Base-by-base conservation (phyloP, 2,888 invertebrate genomes). In the Himalopsyche kuldschensis region DNA sequence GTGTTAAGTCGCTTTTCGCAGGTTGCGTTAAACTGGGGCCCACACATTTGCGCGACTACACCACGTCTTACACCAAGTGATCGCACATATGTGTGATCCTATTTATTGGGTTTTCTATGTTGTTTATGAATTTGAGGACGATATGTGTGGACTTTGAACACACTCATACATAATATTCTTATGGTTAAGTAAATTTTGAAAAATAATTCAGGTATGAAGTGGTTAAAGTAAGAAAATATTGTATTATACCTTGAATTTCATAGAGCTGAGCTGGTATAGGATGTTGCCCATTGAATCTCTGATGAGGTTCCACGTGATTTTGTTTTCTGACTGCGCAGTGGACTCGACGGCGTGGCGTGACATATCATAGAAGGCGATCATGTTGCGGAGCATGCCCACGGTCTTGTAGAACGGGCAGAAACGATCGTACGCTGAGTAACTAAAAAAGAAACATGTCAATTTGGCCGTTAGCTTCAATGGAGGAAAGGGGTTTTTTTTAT, bases 381-480 rank as follows among this genome's bases (percentile, higher is more conserved):
- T 98, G 93, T 99, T 99, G 90, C 94, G 95, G 89, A 99, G 90
- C 99, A 99, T 99, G 87, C 98, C 99, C 84, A 98, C 98, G 20
- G 99, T 99, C 93, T 99, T 99, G 94, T 99, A 99, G 94, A 99
- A 99, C 88, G 99, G 99, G 89, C 99, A 99, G 94, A 98, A 99
- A 87, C 99, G 95, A 92, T 98, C 98, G 91, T 98, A 98, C 1
- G 97, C 92, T 4, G 97, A 97, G 91, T 98, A 97, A 88, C 95
- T 95, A 90, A 0, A 84, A 86, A 80, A 79, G 69, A 82, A 41
- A 82, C 63, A n/a, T 30, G 4, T 6, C 46, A 48, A 79, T 75
- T 24, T 69, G 8, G 1, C 24, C n/a, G 35, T 75, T 10, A 6
- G 0, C 11, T 15, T 55, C 24, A n/a, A 80, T 10, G 35, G 11